phyloP scores from a whole-genome alignment of 2,888 invertebrate genomes.

The Thereva unica region DNA sequence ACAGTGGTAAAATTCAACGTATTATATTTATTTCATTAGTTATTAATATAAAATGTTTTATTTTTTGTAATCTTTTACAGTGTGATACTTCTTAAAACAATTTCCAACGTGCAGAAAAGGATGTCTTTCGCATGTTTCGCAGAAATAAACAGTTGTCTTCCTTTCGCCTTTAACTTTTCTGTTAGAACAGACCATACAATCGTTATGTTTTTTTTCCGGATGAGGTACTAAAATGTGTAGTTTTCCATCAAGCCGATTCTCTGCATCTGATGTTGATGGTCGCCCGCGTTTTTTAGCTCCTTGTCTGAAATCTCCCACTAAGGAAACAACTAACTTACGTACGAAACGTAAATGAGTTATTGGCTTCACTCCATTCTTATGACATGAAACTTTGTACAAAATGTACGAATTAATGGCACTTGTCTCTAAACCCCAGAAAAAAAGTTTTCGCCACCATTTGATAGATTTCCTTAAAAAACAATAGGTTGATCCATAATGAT shows the following conservation, averaged over 20 bases:
- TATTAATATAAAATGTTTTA: no score
- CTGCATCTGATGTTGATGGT: slow-evolving; percentile 21
- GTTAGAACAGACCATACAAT: slow-evolving; percentile 28
- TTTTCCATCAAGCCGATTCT: slow-evolving; percentile 19
- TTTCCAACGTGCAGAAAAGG: slow-evolving; percentile 8
- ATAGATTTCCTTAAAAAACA: slow-evolving; percentile 3
- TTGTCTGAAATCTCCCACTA: slow-evolving; percentile 4
- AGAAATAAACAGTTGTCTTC: slow-evolving; percentile 17
- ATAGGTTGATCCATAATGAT: not conserved
- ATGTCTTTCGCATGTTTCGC: slow-evolving; percentile 17
- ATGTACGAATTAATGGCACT: not conserved
- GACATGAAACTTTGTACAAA: slow-evolving; percentile 7
- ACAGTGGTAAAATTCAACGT: no score
- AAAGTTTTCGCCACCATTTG: slow-evolving; percentile 5
- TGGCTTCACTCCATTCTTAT: no score
- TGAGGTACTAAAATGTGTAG: slow-evolving; percentile 21
- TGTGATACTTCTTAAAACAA: slow-evolving; percentile 22
- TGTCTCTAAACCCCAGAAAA: not conserved
- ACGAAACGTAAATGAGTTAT: no score
- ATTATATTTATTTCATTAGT: no score
- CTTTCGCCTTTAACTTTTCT: slow-evolving; percentile 15
- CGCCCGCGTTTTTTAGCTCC: slow-evolving; percentile 26
- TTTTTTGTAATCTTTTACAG: no score
- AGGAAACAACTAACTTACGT: slow-evolving; percentile 2
- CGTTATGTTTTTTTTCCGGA: slow-evolving; percentile 23